Evolutionary conservation across 2,797 vertebrate species (phyloP).

Genomic region (Bufotes viridis): DNA sequence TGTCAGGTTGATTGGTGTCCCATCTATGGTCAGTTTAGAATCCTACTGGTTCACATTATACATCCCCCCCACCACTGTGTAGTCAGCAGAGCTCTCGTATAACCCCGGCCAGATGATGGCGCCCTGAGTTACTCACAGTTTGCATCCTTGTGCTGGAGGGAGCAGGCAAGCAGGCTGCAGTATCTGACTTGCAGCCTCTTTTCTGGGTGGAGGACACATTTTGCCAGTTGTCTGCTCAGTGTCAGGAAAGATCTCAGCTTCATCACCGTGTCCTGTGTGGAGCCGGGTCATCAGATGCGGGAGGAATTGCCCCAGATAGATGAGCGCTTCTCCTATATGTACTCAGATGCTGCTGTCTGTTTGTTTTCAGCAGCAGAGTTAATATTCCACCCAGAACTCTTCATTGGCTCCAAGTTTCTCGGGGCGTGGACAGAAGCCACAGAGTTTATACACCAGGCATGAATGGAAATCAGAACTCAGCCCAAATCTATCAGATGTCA

Average conservation of each 20-base stretch:
- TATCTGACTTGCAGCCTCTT: slow-evolving; percentile 29
- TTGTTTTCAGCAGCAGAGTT: slow-evolving; percentile 33
- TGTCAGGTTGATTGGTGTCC: neutral
- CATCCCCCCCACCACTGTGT: no score
- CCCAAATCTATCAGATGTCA: neutral
- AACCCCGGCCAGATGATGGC: neutral
- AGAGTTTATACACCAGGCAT: neutral
- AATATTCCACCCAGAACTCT: slow-evolving; percentile 49
- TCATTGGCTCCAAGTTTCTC: slow-evolving; percentile 50
- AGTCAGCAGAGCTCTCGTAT: neutral
- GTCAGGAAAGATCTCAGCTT: slow-evolving; percentile 1
- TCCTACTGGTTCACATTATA: neutral
- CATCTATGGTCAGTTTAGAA: neutral
- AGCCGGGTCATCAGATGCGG: neutral
- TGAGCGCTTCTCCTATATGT: slow-evolving; percentile 2
- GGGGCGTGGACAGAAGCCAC: neutral
- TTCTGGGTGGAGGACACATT: neutral
- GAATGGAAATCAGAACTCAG: neutral
- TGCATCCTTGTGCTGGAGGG: slow-evolving; percentile 69
- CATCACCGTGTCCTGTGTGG: neutral
- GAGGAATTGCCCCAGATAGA: neutral
- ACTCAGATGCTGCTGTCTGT: neutral
- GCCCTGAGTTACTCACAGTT: slow-evolving; percentile 66
- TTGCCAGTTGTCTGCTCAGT: slow-evolving; percentile 21
- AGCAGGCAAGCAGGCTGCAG: slow-evolving; percentile 70